Evolutionary conservation across 2,797 vertebrate genomes (phyloP).

Genomic region (Spinus pinus): DNA sequence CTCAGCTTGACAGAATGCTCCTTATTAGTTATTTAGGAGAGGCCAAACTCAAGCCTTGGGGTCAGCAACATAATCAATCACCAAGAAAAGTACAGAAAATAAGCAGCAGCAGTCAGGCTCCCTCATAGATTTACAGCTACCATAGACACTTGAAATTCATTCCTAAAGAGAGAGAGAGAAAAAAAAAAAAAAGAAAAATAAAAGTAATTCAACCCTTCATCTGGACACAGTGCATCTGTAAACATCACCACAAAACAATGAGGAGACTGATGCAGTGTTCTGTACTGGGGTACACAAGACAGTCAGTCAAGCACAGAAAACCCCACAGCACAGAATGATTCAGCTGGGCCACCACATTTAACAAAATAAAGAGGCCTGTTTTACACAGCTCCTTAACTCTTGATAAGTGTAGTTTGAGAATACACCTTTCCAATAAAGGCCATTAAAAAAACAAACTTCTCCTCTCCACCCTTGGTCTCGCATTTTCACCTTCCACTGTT

Average conservation of each 20-base stretch:
- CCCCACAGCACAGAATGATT: neutral
- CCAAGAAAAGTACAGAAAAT: neutral
- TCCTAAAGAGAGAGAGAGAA: neutral
- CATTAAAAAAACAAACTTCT: neutral
- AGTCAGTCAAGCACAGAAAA: neutral
- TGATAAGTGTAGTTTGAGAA: neutral
- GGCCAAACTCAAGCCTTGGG: conserved; percentile 33
- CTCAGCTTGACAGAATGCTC: conserved; percentile 50
- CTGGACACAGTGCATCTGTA: neutral
- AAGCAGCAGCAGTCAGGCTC: neutral
- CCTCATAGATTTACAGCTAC: neutral
- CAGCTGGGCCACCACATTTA: neutral
- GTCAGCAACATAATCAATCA: conserved; percentile 53
- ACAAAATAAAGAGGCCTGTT: neutral
- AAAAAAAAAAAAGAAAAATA: neutral
- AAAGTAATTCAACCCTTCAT: neutral
- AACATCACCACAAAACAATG: neutral
- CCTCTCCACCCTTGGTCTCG: neutral
- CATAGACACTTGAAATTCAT: neutral
- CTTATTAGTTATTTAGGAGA: conserved; percentile 53
- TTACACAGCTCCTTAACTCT: neutral
- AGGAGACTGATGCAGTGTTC: neutral
- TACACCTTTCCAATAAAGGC: neutral
- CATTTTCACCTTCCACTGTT: neutral
- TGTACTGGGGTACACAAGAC: neutral